These are phyloP conservation scores for Notodromas monacha DNA, from an alignment of 2,888 invertebrate genomes.

Conservation along the genomic window DNA sequence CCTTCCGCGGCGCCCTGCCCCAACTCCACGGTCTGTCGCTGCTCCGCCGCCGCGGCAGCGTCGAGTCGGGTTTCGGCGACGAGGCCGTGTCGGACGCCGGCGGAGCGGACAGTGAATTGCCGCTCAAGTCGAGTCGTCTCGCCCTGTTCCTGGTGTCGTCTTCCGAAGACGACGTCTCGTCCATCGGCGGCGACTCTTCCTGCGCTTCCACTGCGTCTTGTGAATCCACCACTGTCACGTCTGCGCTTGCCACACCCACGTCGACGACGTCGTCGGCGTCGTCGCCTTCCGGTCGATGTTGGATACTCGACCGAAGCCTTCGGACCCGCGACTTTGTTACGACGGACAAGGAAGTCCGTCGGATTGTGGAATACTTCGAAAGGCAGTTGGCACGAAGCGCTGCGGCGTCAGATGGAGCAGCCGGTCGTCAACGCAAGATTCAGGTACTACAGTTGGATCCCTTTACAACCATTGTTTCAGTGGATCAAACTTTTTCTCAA, in stretches of 20 bases:
- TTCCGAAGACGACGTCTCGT: not conserved
- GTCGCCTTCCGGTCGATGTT: constrained; percentile 26
- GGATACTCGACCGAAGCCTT: not conserved
- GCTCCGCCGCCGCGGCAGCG: not conserved
- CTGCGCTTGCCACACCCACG: constrained; percentile 27
- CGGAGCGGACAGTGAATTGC: too few species aligned
- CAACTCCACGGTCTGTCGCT: too few species aligned
- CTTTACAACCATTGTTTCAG: too few species aligned
- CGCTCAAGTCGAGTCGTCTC: too few species aligned
- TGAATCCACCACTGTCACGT: constrained; percentile 10
- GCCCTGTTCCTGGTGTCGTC: too few species aligned
- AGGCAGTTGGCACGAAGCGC: too few species aligned
- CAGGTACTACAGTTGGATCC: too few species aligned
- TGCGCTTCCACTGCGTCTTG: not conserved
- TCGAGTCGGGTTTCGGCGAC: not conserved
- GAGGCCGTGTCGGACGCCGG: not conserved
- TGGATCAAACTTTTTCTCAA: too few species aligned
- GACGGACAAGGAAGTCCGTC: too few species aligned
- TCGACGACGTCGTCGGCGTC: constrained; percentile 58
- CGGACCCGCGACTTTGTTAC: not conserved
- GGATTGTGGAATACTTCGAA: constrained; percentile 1
- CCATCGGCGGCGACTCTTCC: not conserved
- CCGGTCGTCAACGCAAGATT: too few species aligned
- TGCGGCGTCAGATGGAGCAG: too few species aligned
- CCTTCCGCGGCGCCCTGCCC: too few species aligned